Conservation (phyloP, 2,888 invertebrate genomes). For the Limnephilus marmoratus region DNA sequence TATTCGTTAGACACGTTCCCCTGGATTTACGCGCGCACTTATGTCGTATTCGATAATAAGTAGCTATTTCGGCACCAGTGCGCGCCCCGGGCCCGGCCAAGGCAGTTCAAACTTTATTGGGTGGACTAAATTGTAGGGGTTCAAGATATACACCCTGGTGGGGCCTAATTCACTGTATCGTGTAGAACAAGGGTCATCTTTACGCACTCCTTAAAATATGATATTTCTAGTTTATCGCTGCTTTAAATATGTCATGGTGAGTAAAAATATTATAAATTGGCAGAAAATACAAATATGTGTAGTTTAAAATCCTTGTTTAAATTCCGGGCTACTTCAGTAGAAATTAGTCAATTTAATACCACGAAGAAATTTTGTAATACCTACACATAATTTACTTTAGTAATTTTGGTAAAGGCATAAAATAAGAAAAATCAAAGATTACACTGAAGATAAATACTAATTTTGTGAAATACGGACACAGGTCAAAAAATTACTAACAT, state of each 20-base stretch:
- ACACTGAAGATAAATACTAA: too few species aligned
- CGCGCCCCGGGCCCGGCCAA: constrained; percentile 28
- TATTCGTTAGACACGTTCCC: constrained; percentile 48
- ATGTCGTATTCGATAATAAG: constrained; percentile 58
- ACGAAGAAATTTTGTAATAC: too few species aligned
- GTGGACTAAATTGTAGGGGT: constrained; percentile 46
- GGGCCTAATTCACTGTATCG: neutral
- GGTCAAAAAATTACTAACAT: neutral
- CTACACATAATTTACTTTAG: too few species aligned
- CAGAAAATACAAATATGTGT: too few species aligned
- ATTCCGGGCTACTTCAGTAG: too few species aligned
- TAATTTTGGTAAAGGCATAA: too few species aligned
- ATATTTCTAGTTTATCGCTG: constrained; percentile 2
- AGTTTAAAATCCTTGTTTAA: too few species aligned
- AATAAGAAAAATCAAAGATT: too few species aligned
- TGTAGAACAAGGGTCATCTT: constrained; percentile 39
- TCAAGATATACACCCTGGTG: constrained; percentile 17
- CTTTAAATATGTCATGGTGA: neutral
- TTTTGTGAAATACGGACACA: too few species aligned
- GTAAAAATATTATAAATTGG: neutral
- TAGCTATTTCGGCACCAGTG: constrained; percentile 45
- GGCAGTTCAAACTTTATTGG: constrained; percentile 60
- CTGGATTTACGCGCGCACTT: constrained; percentile 49
- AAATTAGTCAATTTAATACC: too few species aligned
- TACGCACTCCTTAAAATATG: constrained; percentile 6